These are phyloP conservation scores for Solenopsis fugax DNA, from an alignment of 1,140 invertebrate genomes.

Conservation along the genomic window DNA sequence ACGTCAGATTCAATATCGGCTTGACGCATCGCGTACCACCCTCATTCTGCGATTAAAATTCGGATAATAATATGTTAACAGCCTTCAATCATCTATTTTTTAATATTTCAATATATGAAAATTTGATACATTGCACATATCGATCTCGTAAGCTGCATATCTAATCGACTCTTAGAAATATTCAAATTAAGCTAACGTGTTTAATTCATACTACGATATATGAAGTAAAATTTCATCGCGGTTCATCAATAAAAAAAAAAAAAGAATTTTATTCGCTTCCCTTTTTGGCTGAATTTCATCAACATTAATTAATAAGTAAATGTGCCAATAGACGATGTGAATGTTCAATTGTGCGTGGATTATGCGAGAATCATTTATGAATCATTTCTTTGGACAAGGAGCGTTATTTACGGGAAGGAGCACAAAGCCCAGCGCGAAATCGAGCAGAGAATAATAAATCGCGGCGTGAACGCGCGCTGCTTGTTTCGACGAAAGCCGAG, in stretches of 20 bases:
- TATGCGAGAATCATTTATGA: conserved; percentile 21
- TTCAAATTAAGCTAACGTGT: neutral
- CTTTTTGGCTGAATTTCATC: neutral
- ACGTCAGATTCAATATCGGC: conserved; percentile 15
- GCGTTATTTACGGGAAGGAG: conserved; percentile 48
- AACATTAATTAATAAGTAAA: conserved; percentile 34
- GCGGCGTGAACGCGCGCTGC: neutral
- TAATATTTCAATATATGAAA: conserved; percentile 2
- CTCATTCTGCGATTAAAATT: conserved; percentile 22
- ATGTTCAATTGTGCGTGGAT: conserved; percentile 19
- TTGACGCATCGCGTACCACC: neutral
- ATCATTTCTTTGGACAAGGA: conserved; percentile 37
- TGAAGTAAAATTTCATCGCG: neutral
- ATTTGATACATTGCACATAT: neutral
- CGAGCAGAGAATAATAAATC: conserved; percentile 54
- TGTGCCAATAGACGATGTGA: neutral
- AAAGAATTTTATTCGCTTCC: neutral
- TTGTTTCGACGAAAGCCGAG: conserved; percentile 46
- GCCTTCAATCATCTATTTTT: neutral
- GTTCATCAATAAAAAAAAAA: neutral
- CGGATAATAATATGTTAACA: neutral
- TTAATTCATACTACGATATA: neutral
- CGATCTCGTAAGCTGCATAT: neutral
- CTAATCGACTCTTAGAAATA: neutral
- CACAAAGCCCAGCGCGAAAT: conserved; percentile 30